Percentiles rank a stretch among this genome's conserved stretches.
Conservation (phyloP, 1,140 invertebrate species). For the Drosophila dunni region DNA sequence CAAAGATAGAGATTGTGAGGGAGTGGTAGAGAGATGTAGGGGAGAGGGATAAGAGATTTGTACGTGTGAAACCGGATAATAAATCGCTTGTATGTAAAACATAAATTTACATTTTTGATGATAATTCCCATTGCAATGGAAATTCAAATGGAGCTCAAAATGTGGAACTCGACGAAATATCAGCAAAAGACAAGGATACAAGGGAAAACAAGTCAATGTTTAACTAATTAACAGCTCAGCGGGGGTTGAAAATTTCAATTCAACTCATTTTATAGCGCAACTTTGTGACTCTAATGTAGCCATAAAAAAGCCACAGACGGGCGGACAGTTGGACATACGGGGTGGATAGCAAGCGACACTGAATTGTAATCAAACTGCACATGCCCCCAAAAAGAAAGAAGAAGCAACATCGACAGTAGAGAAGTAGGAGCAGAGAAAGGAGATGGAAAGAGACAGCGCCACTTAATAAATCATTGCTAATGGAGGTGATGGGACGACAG, state of each 20-base stretch:
- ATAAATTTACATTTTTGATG: conserved; percentile 83
- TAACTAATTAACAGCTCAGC: conserved; percentile 74
- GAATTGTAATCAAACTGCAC: conserved; percentile 71
- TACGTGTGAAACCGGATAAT: conserved; percentile 45
- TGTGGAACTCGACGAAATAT: conserved; percentile 13
- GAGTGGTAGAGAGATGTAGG: neutral
- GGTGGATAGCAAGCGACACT: conserved; percentile 38
- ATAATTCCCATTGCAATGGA: conserved; percentile 53
- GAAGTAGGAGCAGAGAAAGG: no score
- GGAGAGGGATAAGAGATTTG: conserved; percentile 21
- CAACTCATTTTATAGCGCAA: conserved; percentile 48
- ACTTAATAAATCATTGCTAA: conserved; percentile 79
- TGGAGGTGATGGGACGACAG: conserved; percentile 11
- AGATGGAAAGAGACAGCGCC: conserved; percentile 56
- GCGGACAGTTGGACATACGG: no score
- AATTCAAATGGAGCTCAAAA: conserved; percentile 43
- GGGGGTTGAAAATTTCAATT: conserved; percentile 40
- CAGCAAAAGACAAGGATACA: conserved; percentile 10
- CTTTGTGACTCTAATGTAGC: conserved; percentile 71
- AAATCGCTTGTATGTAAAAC: conserved; percentile 70
- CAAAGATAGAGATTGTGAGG: neutral
- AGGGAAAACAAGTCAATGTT: conserved; percentile 54
- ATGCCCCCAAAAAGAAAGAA: conserved; percentile 2
- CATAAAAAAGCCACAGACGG: conserved; percentile 67
- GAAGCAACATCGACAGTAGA: no score